Base-by-base conservation (phyloP, 2,888 invertebrate genomes). In the Heliconius erato region DNA sequence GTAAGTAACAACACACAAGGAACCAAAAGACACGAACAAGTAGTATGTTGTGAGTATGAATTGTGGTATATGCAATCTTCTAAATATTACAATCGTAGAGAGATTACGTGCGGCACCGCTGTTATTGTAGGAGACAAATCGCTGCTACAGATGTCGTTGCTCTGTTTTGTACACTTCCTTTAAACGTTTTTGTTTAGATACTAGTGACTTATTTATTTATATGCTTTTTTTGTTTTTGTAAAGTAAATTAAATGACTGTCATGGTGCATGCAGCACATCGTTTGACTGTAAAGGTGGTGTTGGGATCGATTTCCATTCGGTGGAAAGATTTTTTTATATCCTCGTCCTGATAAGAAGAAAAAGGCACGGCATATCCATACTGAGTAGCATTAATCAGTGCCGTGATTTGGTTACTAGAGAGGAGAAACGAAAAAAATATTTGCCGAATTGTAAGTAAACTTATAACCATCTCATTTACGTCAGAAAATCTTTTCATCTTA, bases 41-140 rank as follows among this genome's bases (percentile, higher is more conserved):
- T 35, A n/a, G 59, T 76, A 59, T 78, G 44, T 65, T 44, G 65
- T 67, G 63, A 63, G 67, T 67, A 40, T 59, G 67, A 67, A n/a
- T 32, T 28, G 16, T 54, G 28, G 63, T 65, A 9, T 7, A 65
- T n/a, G 35, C 19, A 63, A 65, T 40, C 67, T 78, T 23, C 28
- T 76, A 81, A 69, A 40, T 68, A 69, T 74, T 26, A 69, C 68
- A 63, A 74, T 74, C 74, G 72, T 72, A 76, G 54, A 76, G 79
- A 76, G 79, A 77, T 80, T 79, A 81, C 77, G 81, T 71, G 81
- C 76, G 12, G 63, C 79, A 74, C 74, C 77, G 65, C 32, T 77
- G 87, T 83, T 86, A 86, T 87, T 85, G 86, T 79, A 80, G 67
- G 87, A 86, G 86, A 86, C 86, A 87, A 87, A 86, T 88, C 86